Evolutionary conservation across 1,140 invertebrate species (phyloP).

Genomic region (Potamilus streckersoni): DNA sequence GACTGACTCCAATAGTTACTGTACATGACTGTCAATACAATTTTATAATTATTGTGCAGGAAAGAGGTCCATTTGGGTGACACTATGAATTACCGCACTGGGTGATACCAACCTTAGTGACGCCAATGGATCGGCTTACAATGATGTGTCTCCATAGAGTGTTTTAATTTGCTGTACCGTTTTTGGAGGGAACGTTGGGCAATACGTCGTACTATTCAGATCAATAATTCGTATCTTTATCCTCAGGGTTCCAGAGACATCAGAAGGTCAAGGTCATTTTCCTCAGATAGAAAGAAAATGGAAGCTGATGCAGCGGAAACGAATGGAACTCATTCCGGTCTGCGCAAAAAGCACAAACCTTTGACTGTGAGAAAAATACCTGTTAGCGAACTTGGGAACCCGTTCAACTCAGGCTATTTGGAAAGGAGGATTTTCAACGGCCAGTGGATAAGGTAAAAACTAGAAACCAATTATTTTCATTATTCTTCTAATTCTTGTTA

Average conservation of each 20-base stretch:
- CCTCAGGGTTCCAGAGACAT: slow-evolving; percentile 22
- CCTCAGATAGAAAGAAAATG: slow-evolving; percentile 2
- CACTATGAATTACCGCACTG: no score
- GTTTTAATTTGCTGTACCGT: no score
- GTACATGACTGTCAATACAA: no score
- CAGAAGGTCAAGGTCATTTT: slow-evolving; percentile 23
- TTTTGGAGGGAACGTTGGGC: no score
- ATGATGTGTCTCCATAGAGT: no score
- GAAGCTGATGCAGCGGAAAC: slow-evolving; percentile 2
- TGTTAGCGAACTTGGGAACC: slow-evolving; percentile 20
- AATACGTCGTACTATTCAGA: no score
- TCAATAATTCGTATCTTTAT: not conserved
- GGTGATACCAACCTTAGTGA: no score
- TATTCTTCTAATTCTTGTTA: not conserved
- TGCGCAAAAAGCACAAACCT: slow-evolving; percentile 30
- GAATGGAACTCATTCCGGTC: not conserved
- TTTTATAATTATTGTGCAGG: no score
- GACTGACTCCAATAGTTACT: no score
- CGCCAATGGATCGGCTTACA: no score
- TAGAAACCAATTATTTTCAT: slow-evolving; percentile 5
- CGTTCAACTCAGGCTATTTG: slow-evolving; percentile 23
- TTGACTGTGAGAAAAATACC: slow-evolving; percentile 29
- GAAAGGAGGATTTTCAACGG: slow-evolving; percentile 26
- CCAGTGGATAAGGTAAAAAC: slow-evolving; percentile 31
- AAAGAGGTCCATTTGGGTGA: no score